phyloP scores from a whole-genome alignment of 2,888 invertebrate genomes.

The Lasius fuliginosus region DNA sequence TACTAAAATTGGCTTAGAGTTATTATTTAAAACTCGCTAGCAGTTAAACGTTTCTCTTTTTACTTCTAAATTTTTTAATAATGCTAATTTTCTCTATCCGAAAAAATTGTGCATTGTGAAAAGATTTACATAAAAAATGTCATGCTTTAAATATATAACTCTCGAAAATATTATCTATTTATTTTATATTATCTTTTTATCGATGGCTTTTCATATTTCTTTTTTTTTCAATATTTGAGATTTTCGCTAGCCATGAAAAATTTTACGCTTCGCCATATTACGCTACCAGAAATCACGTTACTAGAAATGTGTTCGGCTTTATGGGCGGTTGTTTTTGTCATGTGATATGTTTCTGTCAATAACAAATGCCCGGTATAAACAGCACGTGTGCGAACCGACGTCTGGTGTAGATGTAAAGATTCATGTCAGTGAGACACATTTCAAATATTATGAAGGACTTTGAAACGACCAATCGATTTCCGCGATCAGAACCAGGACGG shows the following conservation, averaged over 20 bases:
- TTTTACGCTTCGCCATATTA: conserved; percentile 33
- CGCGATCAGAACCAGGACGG: conserved; percentile 48
- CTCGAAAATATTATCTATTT: neutral
- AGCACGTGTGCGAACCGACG: conserved; percentile 31
- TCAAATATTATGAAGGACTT: conserved; percentile 57
- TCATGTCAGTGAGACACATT: conserved; percentile 51
- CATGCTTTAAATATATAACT: neutral
- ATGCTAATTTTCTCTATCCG: neutral
- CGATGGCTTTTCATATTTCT: neutral
- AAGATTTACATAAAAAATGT: too few relatives aligned
- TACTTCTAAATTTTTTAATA: neutral
- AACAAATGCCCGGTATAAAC: conserved; percentile 48
- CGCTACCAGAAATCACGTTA: conserved; percentile 32
- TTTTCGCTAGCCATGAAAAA: conserved; percentile 1
- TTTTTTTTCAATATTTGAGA: neutral
- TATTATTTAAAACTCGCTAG: neutral
- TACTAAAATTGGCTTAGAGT: neutral
- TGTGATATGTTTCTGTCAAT: conserved; percentile 57
- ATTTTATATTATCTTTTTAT: neutral
- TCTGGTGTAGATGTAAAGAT: conserved; percentile 51
- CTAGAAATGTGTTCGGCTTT: conserved; percentile 43
- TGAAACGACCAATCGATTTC: conserved; percentile 56
- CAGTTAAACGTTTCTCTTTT: neutral
- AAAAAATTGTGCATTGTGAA: neutral
- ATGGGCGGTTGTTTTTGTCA: conserved; percentile 48